Percentiles rank a stretch among this genome's conserved stretches.
These are phyloP conservation scores for Ischnura elegans DNA, from an alignment of 2,888 invertebrate species.

Conservation along the genomic window DNA sequence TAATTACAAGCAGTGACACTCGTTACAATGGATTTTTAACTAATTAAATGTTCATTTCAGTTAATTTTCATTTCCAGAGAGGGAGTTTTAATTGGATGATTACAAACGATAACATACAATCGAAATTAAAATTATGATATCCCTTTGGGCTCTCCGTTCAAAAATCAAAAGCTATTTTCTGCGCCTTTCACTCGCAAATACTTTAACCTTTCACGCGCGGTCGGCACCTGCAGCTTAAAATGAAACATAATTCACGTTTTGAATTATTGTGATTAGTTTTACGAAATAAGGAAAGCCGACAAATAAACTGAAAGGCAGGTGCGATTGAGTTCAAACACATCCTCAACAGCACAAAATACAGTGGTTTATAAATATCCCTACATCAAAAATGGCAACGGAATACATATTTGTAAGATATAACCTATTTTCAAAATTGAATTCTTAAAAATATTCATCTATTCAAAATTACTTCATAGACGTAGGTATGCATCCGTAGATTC, in stretches of 20 bases:
- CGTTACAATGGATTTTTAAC: background rate
- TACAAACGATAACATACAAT: background rate
- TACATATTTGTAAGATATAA: too few species aligned
- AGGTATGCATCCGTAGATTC: too few species aligned
- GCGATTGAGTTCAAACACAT: too few species aligned
- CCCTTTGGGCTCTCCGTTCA: background rate
- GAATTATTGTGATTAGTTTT: background rate
- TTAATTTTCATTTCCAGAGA: background rate
- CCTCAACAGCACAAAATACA: too few species aligned
- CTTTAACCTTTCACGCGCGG: background rate
- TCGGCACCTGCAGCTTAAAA: background rate
- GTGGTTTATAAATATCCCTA: too few species aligned
- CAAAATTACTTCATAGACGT: too few species aligned
- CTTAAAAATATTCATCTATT: too few species aligned
- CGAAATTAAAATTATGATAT: background rate
- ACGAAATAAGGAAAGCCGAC: background rate
- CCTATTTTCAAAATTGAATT: too few species aligned
- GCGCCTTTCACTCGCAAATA: background rate
- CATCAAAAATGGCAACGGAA: too few species aligned
- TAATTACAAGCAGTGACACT: background rate
- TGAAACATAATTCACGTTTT: background rate
- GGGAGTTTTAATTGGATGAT: background rate
- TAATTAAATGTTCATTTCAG: background rate
- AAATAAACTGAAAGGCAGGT: background rate
- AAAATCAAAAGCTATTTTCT: background rate